phyloP scores from a whole-genome alignment of 2,113 vertebrate species.

The Phalacrocorax aristotelis region DNA sequence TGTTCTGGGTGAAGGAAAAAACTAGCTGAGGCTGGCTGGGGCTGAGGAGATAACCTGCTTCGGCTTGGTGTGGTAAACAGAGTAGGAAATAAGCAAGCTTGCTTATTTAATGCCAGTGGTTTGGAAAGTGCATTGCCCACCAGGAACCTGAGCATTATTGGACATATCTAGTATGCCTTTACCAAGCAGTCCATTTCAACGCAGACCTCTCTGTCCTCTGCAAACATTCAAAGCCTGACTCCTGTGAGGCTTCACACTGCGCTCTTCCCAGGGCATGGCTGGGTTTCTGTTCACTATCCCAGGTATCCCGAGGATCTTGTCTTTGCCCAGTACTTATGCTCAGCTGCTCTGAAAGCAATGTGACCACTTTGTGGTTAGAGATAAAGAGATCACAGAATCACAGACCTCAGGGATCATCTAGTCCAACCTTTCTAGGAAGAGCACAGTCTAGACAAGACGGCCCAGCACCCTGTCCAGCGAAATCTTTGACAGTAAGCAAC shows the following conservation, averaged over 20 bases:
- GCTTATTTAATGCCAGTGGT: background rate
- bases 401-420: too few species aligned
- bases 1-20: constrained; percentile 13
- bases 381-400: background rate
- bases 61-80: background rate
- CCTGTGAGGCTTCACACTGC: background rate
- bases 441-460: too few species aligned
- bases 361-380: background rate
- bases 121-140: background rate
- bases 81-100: background rate
- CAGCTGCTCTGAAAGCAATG: background rate
- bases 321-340: background rate
- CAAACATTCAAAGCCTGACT: too few species aligned
- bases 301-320: background rate
- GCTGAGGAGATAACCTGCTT: background rate
- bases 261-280: background rate
- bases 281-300: background rate
- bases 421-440: too few species aligned
- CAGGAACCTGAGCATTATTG: background rate
- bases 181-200: rapidly evolving
- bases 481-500: background rate
- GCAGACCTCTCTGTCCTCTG: background rate
- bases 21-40: constrained; percentile 5
- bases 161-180: background rate
- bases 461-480: background rate